Conservation (phyloP, 1,140 invertebrate species). For the Drosophila gunungcola region DNA sequence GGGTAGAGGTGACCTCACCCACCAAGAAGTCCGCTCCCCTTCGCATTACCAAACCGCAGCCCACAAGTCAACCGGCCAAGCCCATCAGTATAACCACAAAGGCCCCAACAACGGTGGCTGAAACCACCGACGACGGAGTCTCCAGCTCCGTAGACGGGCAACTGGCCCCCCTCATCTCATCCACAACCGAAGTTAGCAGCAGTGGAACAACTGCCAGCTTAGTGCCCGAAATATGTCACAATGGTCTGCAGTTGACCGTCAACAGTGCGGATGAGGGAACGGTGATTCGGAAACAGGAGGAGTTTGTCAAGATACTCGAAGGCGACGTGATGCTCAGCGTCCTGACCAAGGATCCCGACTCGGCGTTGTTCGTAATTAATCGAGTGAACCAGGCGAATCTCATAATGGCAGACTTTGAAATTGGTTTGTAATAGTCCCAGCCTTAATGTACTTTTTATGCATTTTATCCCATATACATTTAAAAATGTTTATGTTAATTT, state of each 20-base stretch:
- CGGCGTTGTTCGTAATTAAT: conserved; percentile 78
- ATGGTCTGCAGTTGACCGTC: conserved; percentile 59
- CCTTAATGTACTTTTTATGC: too few relatives aligned
- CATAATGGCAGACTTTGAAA: conserved; percentile 77
- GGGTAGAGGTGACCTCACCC: conserved; percentile 20
- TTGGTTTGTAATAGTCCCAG: conserved; percentile 49
- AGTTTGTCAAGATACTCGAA: conserved; percentile 72
- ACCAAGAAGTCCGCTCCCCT: conserved; percentile 54
- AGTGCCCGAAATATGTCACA: conserved; percentile 72
- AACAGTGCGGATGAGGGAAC: conserved; percentile 50
- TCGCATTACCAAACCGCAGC: conserved; percentile 72
- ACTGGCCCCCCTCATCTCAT: conserved; percentile 55
- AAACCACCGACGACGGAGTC: conserved; percentile 35
- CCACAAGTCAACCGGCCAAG: conserved; percentile 38
- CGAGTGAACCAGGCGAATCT: conserved; percentile 78
- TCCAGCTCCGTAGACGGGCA: conserved; percentile 31
- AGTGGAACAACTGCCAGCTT: conserved; percentile 44
- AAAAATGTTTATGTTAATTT: background rate
- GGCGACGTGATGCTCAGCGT: conserved; percentile 78
- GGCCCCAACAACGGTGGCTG: conserved; percentile 22
- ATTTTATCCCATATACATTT: background rate
- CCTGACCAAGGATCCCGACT: conserved; percentile 70
- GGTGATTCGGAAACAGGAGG: conserved; percentile 53
- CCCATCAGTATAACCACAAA: conserved; percentile 30
- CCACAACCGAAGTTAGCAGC: conserved; percentile 50